These are phyloP conservation scores for Coptotermes formosanus DNA, from an alignment of 1,140 invertebrate genomes.

Conservation along the genomic window DNA sequence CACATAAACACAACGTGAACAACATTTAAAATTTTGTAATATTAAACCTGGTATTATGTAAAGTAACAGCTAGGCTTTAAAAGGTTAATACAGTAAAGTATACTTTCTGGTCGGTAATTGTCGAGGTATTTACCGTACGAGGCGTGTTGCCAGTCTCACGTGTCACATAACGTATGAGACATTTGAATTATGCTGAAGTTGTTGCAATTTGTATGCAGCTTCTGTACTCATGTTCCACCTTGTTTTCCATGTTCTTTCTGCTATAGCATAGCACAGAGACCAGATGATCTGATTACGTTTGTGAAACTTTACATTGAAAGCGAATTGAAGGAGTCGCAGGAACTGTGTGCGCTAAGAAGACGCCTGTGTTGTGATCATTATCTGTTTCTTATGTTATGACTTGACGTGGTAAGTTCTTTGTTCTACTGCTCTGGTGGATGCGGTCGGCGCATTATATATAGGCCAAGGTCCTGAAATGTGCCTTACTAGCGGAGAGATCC, in stretches of 20 bases:
- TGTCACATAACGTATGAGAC: conserved; percentile 6
- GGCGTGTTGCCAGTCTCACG: background rate
- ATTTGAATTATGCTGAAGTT: background rate
- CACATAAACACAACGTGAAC: no score
- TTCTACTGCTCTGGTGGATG: background rate
- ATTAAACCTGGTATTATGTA: no score
- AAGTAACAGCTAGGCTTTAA: no score
- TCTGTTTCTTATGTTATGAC: background rate
- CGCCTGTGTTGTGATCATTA: background rate
- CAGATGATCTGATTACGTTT: conserved; percentile 16
- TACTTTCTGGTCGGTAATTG: no score
- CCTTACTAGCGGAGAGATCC: background rate
- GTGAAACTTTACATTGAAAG: conserved; percentile 19
- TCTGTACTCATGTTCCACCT: conserved; percentile 4
- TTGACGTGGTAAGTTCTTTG: background rate
- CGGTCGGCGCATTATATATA: conserved; percentile 4
- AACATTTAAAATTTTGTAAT: no score
- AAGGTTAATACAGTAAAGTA: no score
- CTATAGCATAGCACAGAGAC: background rate
- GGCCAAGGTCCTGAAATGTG: background rate
- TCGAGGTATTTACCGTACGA: background rate
- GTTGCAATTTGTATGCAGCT: conserved; percentile 8
- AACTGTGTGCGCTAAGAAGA: background rate
- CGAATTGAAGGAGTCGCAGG: background rate
- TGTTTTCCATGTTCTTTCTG: conserved; percentile 4